Conservation (phyloP, 2,888 invertebrate genomes). For the Phyllotreta cruciferae region DNA sequence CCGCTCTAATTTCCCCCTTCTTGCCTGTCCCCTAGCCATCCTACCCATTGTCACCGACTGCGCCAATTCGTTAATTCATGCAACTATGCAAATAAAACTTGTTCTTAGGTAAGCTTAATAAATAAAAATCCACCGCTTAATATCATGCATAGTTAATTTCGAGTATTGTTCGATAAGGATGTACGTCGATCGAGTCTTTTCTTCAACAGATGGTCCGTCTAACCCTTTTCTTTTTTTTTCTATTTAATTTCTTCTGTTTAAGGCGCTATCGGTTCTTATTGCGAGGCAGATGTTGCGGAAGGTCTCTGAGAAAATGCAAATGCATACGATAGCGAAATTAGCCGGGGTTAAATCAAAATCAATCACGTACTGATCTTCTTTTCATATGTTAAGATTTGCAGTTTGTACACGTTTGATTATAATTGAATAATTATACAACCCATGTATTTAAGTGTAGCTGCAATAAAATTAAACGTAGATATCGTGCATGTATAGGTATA, state of each 20-base stretch:
- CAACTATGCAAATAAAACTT: conserved; percentile 45
- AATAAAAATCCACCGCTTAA: conserved; percentile 41
- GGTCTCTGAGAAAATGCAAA: conserved; percentile 41
- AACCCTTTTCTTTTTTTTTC: conserved; percentile 27
- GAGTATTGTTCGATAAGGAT: conserved; percentile 39
- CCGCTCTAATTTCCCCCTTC: neutral
- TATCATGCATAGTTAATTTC: conserved; percentile 48
- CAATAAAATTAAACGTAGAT: too few species aligned
- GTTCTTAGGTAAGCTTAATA: conserved; percentile 40
- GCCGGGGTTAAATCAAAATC: conserved; percentile 25
- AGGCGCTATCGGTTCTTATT: conserved; percentile 38
- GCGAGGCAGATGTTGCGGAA: conserved; percentile 37
- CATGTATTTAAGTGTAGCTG: too few species aligned
- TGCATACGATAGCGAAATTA: conserved; percentile 35
- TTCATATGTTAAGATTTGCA: too few species aligned
- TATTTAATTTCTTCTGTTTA: conserved; percentile 42
- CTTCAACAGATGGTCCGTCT: conserved; percentile 34
- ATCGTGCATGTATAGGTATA: too few species aligned
- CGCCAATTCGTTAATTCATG: conserved; percentile 40
- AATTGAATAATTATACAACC: too few species aligned
- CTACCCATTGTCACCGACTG: conserved; percentile 39
- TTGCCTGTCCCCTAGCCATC: conserved; percentile 10
- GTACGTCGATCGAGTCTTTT: conserved; percentile 32
- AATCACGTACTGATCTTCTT: conserved; percentile 14
- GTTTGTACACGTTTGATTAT: too few species aligned